Conservation (phyloP, 2,888 invertebrate genomes). For the Mimas tiliae region DNA sequence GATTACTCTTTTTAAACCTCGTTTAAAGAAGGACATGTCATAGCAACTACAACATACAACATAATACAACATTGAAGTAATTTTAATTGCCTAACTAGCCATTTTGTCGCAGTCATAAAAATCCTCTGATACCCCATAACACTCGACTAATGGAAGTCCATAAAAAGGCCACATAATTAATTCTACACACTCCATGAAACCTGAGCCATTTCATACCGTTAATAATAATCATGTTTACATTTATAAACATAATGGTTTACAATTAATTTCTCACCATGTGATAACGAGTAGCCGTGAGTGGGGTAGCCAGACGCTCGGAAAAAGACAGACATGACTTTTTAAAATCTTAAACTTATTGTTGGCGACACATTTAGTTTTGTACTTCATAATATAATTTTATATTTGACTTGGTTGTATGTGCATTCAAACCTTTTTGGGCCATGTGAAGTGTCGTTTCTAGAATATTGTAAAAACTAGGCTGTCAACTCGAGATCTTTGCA, state of each 20-base stretch:
- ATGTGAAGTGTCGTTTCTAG: too few relatives aligned
- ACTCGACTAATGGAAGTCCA: background rate
- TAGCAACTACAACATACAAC: too few relatives aligned
- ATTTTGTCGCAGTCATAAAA: background rate
- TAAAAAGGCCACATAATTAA: background rate
- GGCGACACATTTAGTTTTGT: too few relatives aligned
- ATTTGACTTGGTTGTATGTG: too few relatives aligned
- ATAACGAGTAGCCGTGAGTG: slow-evolving; percentile 1
- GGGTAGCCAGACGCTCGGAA: background rate
- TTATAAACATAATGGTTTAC: slow-evolving; percentile 8
- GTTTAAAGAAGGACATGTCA: too few relatives aligned
- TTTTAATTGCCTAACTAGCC: background rate
- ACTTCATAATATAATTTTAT: too few relatives aligned
- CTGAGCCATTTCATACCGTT: background rate
- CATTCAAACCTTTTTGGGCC: too few relatives aligned
- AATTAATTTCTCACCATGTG: slow-evolving; percentile 17
- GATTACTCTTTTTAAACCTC: too few relatives aligned
- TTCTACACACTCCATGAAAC: background rate
- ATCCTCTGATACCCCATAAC: background rate
- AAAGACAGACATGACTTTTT: background rate
- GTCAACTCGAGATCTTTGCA: too few relatives aligned
- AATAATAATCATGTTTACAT: slow-evolving; percentile 19
- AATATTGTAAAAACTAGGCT: too few relatives aligned
- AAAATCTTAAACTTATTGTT: too few relatives aligned
- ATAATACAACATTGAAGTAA: too few relatives aligned